Evolutionary conservation across 2,113 vertebrate species (phyloP), one percentile per base, ranked within the genome.

Genomic region (Baryphthengus martii): DNA sequence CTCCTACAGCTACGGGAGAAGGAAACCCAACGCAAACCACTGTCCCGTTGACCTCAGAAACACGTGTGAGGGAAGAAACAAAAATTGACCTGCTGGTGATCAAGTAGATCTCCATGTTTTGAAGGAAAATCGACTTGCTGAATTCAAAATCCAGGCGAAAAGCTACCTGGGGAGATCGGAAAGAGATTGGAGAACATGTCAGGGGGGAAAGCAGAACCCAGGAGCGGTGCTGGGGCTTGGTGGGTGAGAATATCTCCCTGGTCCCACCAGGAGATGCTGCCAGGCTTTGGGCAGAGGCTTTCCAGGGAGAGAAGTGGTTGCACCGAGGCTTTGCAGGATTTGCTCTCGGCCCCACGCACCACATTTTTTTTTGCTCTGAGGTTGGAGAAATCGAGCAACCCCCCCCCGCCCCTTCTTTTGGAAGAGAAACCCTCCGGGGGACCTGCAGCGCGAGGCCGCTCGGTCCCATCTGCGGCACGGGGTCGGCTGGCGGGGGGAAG

Each of bases 121-220:
- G 98, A 78, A 99, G 97, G 94, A 99, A 99, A 67, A 98, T 8
- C 0, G 97, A 98, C 35, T 97, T 99, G 96, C 98, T 99, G 97
- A 99, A 99, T 73, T 99, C 99, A 35, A 99, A 99, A 97, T 99
- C 99, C 93, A 99, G 95, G 12, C 98, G 98, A 94, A 99, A 99
- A 52, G 98, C 97, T 3, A 99, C 98, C 99, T 99, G 97, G 0
- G 17, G 71, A 91, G 58, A 93, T 52, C 7, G 39, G 79, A 56
- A 82, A 85, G 9, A 59, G 28, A 49, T 35, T 0, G 29, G 59
- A 61, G 47, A 78, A 77, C 39, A 28, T 1, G 11, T 25, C 6
- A 29, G 4, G 5, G 18, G 18, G 11, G 21, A 2, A 2, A 25
- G n/a, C n/a, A n/a, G n/a, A n/a, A n/a, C 3, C 4, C 28, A 15